These are phyloP conservation scores for Anarsia innoxiella DNA, from an alignment of 2,888 invertebrate genomes.

Conservation along the genomic window DNA sequence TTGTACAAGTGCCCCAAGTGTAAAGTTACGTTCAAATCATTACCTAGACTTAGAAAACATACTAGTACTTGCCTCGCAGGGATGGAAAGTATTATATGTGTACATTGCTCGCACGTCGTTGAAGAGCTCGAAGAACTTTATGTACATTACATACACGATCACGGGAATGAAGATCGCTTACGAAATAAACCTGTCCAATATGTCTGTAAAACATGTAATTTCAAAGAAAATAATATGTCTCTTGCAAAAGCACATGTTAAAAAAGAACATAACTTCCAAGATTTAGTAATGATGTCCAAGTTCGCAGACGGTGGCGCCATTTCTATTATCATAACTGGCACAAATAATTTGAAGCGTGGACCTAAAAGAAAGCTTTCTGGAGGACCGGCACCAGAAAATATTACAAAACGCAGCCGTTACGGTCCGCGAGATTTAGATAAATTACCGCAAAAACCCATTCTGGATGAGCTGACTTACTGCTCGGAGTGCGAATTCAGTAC, in stretches of 20 bases:
- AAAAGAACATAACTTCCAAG: constrained; percentile 24
- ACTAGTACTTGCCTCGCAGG: constrained; percentile 22
- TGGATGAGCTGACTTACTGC: constrained; percentile 77
- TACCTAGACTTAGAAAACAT: constrained; percentile 37
- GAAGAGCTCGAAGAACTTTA: constrained; percentile 22
- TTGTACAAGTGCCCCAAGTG: constrained; percentile 45
- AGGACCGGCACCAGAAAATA: constrained; percentile 11
- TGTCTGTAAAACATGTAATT: not conserved
- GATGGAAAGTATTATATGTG: too few relatives aligned
- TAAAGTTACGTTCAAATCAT: constrained; percentile 19
- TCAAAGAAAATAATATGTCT: not conserved
- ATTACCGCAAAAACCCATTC: constrained; percentile 79
- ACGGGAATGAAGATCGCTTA: too few relatives aligned
- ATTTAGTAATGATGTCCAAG: constrained; percentile 4
- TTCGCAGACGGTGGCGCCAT: not conserved
- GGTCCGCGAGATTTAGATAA: constrained; percentile 77
- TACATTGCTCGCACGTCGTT: constrained; percentile 20
- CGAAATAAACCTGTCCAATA: too few relatives aligned
- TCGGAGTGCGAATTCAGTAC: constrained; percentile 80
- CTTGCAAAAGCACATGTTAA: constrained; percentile 9
- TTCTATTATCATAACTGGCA: constrained; percentile 4
- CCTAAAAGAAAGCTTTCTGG: constrained; percentile 25
- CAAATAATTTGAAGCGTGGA: constrained; percentile 11
- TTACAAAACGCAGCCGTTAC: constrained; percentile 41
- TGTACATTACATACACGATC: constrained; percentile 31